phyloP scores from a whole-genome alignment of 1,140 invertebrate species.

The Harpegnathos saltator region DNA sequence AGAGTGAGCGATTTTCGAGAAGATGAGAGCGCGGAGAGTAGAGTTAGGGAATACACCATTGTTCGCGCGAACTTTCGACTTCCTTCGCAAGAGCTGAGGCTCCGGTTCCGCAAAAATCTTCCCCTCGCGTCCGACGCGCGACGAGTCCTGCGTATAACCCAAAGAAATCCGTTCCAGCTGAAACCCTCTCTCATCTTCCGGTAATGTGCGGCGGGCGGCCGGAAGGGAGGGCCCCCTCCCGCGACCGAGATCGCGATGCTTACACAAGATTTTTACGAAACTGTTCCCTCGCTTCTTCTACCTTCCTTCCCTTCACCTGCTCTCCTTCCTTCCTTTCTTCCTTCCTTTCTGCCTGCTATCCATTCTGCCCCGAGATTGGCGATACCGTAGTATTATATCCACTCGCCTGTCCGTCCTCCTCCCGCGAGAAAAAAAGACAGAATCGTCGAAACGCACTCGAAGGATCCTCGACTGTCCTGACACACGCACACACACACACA shows the following conservation, averaged over 20 bases:
- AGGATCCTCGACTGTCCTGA: slow-evolving; percentile 31
- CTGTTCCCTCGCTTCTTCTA: slow-evolving; percentile 23
- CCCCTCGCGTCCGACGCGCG: neutral
- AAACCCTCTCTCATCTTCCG: slow-evolving; percentile 8
- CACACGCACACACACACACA: neutral
- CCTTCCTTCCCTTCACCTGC: neutral
- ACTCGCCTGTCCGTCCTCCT: slow-evolving; percentile 8
- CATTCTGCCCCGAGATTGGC: neutral
- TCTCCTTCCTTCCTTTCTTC: too few relatives aligned
- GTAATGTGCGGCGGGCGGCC: too few relatives aligned
- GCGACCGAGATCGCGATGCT: neutral
- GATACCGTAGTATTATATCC: slow-evolving; percentile 34
- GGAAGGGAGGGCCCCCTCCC: too few relatives aligned
- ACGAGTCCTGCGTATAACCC: neutral
- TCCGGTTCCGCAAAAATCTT: slow-evolving; percentile 37
- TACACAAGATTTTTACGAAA: slow-evolving; percentile 33
- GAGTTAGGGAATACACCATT: slow-evolving; percentile 12
- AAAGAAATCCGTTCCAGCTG: slow-evolving; percentile 19
- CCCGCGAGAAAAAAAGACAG: neutral
- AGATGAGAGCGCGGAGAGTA: slow-evolving; percentile 1
- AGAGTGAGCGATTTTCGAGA: slow-evolving; percentile 28
- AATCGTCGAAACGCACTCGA: slow-evolving; percentile 14
- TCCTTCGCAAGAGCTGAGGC: slow-evolving; percentile 38
- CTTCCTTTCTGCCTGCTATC: too few relatives aligned
- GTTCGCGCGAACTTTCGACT: slow-evolving; percentile 44